phyloP scores from a whole-genome alignment of 2,113 vertebrate genomes.

The Cisticola juncidis region DNA sequence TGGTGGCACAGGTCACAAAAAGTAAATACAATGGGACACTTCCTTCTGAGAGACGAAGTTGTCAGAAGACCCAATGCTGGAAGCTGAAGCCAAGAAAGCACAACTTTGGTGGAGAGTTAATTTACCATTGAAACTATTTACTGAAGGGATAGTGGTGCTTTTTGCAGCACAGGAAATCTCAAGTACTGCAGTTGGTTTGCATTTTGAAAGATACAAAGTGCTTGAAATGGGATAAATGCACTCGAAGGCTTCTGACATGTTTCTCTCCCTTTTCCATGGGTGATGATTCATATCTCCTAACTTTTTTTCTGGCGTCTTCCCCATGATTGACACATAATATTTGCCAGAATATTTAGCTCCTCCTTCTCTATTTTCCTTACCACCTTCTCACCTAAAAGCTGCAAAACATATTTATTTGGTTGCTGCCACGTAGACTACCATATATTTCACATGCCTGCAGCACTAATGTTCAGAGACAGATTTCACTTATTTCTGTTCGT shows the following conservation, averaged over 20 bases:
- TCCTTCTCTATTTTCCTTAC: conserved; percentile 40
- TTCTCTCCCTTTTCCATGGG: background rate
- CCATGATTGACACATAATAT: background rate
- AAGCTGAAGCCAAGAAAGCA: background rate
- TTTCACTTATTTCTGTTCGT: conserved; percentile 46
- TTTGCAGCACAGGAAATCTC: background rate
- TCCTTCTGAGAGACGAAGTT: background rate
- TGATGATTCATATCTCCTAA: background rate
- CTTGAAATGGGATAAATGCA: background rate
- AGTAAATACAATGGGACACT: background rate
- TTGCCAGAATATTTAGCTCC: conserved; percentile 11
- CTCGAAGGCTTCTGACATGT: background rate
- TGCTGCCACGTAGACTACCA: background rate
- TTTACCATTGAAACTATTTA: background rate
- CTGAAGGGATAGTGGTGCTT: background rate
- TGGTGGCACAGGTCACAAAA: background rate
- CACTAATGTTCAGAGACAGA: conserved; percentile 31
- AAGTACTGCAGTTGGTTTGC: background rate
- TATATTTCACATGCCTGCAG: conserved; percentile 23
- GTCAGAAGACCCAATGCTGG: background rate
- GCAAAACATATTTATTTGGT: conserved; percentile 33
- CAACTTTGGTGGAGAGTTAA: background rate
- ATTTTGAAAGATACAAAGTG: background rate
- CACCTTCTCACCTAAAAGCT: conserved; percentile 37
- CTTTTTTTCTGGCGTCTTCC: background rate